phyloP scores from a whole-genome alignment of 2,113 vertebrate species.

The Mystacornis crossleyi region DNA sequence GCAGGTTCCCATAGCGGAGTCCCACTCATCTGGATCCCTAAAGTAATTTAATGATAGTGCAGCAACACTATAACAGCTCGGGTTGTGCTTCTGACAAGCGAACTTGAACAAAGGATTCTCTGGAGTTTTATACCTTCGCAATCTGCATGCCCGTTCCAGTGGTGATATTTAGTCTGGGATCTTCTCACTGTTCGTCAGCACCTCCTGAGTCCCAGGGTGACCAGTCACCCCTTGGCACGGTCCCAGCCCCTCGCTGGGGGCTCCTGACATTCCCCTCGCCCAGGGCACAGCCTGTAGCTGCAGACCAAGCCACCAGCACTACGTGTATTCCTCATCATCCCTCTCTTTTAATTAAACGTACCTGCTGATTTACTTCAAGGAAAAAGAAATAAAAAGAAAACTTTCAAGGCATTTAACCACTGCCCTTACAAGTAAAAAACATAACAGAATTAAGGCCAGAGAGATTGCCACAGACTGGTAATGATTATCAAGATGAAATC shows the following conservation, averaged over 20 bases:
- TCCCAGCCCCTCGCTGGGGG: background rate
- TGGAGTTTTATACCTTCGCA: rapidly evolving
- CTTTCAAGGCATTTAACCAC: background rate
- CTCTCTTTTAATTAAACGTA: background rate
- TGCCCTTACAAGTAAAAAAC: background rate
- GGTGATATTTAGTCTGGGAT: background rate
- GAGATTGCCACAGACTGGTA: background rate
- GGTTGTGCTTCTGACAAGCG: background rate
- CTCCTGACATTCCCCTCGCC: background rate
- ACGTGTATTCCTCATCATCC: background rate
- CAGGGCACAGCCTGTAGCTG: background rate
- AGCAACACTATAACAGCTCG: background rate
- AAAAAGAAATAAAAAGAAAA: background rate
- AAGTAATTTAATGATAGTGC: background rate
- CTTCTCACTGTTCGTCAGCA: background rate
- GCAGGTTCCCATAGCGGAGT: no score
- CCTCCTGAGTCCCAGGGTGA: background rate
- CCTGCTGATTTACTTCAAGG: background rate
- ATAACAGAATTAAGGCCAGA: background rate
- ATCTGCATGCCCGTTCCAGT: rapidly evolving
- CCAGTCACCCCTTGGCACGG: no score
- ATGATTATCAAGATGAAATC: background rate
- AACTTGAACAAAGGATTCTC: background rate
- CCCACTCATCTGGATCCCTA: background rate
- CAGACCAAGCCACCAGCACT: background rate